Percentiles rank a stretch among this genome's conserved stretches.
Conservation (phyloP, 2,888 invertebrate species). For the Gibbula magus region DNA sequence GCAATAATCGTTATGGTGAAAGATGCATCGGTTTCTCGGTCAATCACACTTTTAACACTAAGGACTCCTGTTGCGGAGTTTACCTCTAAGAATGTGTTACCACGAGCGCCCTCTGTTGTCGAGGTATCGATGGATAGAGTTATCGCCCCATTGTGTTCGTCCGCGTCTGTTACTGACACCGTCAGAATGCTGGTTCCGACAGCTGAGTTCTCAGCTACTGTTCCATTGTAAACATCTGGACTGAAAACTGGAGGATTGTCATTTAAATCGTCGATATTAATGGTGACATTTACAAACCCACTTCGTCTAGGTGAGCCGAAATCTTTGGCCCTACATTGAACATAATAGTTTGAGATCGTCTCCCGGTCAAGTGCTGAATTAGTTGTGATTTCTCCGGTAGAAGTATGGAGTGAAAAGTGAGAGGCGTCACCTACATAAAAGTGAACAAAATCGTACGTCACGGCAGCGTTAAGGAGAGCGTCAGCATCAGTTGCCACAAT, state of each 20-base stretch:
- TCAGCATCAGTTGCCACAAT: slow-evolving; percentile 53
- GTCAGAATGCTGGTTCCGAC: slow-evolving; percentile 50
- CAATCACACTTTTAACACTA: slow-evolving; percentile 38
- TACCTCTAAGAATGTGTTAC: slow-evolving; percentile 44
- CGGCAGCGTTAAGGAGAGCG: slow-evolving; percentile 49
- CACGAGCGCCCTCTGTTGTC: slow-evolving; percentile 43
- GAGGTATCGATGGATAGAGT: slow-evolving; percentile 52
- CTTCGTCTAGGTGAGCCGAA: slow-evolving; percentile 50
- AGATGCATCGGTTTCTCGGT: slow-evolving; percentile 16
- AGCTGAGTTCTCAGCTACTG: slow-evolving; percentile 53
- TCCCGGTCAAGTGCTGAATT: slow-evolving; percentile 59
- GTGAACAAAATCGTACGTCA: slow-evolving; percentile 43
- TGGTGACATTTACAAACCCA: slow-evolving; percentile 51
- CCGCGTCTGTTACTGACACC: slow-evolving; percentile 56
- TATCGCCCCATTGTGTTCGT: slow-evolving; percentile 58
- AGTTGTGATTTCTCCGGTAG: slow-evolving; percentile 48
- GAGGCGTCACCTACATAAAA: slow-evolving; percentile 44
- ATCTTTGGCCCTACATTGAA: slow-evolving; percentile 56
- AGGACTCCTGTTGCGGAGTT: slow-evolving; percentile 45
- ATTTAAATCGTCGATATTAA: slow-evolving; percentile 62
- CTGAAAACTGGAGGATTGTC: slow-evolving; percentile 64
- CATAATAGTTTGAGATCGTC: slow-evolving; percentile 42
- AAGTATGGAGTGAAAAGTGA: slow-evolving; percentile 47
- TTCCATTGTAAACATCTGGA: slow-evolving; percentile 43
- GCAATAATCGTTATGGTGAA: slow-evolving; percentile 81